Percentiles rank a stretch among this genome's conserved stretches.
Conservation (phyloP, 2,113 vertebrate species). For the Vidua chalybeata region DNA sequence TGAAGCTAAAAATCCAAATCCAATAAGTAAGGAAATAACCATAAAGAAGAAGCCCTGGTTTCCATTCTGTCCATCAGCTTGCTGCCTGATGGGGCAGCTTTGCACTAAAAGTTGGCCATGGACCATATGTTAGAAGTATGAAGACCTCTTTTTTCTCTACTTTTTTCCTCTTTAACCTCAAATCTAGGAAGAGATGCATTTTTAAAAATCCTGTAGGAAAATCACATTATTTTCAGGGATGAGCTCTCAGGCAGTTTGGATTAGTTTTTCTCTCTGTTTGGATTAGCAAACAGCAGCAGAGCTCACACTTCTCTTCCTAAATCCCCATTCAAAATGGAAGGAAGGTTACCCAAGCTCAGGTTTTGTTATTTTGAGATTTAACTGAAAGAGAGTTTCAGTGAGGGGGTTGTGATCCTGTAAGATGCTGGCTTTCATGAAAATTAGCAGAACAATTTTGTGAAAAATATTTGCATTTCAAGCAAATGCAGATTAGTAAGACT, state of each 20-base stretch:
- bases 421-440: slow-evolving; percentile 14
- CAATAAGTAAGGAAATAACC: slow-evolving; percentile 57
- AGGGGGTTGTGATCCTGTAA: not conserved
- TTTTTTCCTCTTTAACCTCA: not conserved
- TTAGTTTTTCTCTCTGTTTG: slow-evolving; percentile 3
- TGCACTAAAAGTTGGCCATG: not conserved
- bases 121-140: not conserved
- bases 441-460: not conserved
- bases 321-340: slow-evolving; percentile 3
- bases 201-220: slow-evolving; percentile 5
- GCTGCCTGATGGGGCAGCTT: slow-evolving; percentile 38
- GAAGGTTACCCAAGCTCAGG: not conserved
- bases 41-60: slow-evolving; percentile 22
- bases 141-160: not conserved
- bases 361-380: slow-evolving; percentile 26
- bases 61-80: not conserved
- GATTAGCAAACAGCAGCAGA: slow-evolving; percentile 40
- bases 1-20: slow-evolving; percentile 51
- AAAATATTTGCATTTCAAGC: slow-evolving; percentile 2
- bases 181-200: slow-evolving; percentile 8
- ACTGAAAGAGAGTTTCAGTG: not conserved
- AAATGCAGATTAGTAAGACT: not conserved
- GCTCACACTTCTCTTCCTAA: not conserved
- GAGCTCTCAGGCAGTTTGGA: slow-evolving; percentile 30
- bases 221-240: slow-evolving; percentile 51